phyloP scores from a whole-genome alignment of 1,140 invertebrate species.

The Drosophila sturtevanti region DNA sequence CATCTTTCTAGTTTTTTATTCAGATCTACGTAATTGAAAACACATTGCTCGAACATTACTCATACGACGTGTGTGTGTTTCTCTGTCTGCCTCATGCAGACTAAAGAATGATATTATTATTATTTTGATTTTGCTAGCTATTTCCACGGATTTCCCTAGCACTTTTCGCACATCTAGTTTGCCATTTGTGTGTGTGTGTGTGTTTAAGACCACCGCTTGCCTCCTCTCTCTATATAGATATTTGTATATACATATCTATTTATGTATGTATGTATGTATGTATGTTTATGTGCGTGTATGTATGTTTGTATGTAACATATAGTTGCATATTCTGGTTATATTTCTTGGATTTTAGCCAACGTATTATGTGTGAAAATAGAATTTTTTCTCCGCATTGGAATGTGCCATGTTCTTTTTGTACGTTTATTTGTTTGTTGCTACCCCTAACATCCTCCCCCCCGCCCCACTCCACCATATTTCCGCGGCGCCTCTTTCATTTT shows the following conservation, averaged over 20 bases:
- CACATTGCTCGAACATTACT: slow-evolving; percentile 40
- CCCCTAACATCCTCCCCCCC: neutral
- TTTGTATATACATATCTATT: slow-evolving; percentile 31
- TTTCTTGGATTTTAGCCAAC: slow-evolving; percentile 78
- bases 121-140: slow-evolving; percentile 46
- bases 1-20: no score
- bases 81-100: slow-evolving; percentile 4
- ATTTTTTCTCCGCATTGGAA: slow-evolving; percentile 65
- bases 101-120: slow-evolving; percentile 22
- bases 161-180: slow-evolving; percentile 45
- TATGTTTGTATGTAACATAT: slow-evolving; percentile 11
- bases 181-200: neutral
- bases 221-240: slow-evolving; percentile 18
- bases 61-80: slow-evolving; percentile 43
- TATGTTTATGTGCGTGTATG: slow-evolving; percentile 16
- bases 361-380: slow-evolving; percentile 74
- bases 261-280: slow-evolving; percentile 19
- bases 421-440: slow-evolving; percentile 27
- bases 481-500: slow-evolving; percentile 43
- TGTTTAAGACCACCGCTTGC: neutral
- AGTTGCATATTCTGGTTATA: slow-evolving; percentile 64
- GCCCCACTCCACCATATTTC: neutral
- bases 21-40: slow-evolving; percentile 4
- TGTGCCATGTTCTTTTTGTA: slow-evolving; percentile 60
- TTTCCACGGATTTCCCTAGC: slow-evolving; percentile 66